phyloP scores from a whole-genome alignment of 2,888 invertebrate species.

The Apantesis nais region DNA sequence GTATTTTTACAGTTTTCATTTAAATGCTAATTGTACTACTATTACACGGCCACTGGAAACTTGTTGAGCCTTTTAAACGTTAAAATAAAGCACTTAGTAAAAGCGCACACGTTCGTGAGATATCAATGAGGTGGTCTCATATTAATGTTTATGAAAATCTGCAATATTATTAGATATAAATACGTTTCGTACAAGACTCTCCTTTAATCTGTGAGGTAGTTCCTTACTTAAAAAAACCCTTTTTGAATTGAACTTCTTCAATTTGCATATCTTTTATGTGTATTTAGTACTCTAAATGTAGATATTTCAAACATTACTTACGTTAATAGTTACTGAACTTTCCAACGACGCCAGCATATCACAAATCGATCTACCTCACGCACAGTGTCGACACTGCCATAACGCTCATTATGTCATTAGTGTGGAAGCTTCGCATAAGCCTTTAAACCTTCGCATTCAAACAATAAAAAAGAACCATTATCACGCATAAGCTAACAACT shows the following conservation, averaged over 20 bases:
- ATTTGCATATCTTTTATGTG: too few species aligned
- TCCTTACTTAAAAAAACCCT: conserved; percentile 1
- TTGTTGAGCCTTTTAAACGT: conserved; percentile 2
- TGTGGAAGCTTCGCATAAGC: not conserved
- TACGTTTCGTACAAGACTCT: not conserved
- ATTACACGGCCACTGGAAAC: not conserved
- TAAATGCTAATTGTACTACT: conserved; percentile 28
- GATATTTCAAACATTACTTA: not conserved
- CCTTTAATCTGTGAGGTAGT: not conserved
- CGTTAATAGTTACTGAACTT: not conserved
- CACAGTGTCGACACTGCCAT: not conserved
- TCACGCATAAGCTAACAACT: not conserved
- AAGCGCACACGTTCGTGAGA: not conserved
- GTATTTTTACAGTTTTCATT: conserved; percentile 24
- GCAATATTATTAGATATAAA: not conserved
- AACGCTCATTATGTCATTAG: not conserved
- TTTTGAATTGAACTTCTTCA: not conserved
- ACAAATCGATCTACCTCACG: not conserved
- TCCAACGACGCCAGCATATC: not conserved
- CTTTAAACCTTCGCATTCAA: not conserved
- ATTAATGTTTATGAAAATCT: not conserved
- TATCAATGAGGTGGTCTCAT: not conserved
- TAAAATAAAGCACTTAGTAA: not conserved
- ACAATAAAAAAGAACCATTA: not conserved
- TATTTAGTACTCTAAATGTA: too few species aligned